These are phyloP conservation scores for Catagonus wagneri DNA, from an alignment of 2,113 vertebrate genomes.

Conservation along the genomic window DNA sequence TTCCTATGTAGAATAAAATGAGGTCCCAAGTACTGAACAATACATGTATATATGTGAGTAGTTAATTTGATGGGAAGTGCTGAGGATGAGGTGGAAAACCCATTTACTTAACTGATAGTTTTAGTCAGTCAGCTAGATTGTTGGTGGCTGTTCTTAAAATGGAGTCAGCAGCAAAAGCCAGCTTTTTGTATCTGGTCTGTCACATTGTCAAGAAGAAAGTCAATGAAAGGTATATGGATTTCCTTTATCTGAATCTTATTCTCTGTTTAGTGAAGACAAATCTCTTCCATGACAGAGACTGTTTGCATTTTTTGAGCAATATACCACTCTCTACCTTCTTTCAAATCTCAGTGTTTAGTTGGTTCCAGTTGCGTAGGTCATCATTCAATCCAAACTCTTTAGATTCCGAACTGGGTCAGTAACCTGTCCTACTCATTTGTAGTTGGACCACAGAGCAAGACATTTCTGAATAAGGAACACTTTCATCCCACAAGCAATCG, in stretches of 20 bases:
- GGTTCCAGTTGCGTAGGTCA: background rate
- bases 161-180: background rate
- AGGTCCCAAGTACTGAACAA: slow-evolving; percentile 5
- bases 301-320: background rate
- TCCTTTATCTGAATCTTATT: slow-evolving; percentile 21
- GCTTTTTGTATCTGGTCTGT: slow-evolving; percentile 62
- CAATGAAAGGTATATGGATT: background rate
- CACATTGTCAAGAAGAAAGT: slow-evolving; percentile 57
- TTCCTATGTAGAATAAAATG: slow-evolving; percentile 21
- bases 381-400: background rate
- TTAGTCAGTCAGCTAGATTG: slow-evolving; percentile 24
- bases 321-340: background rate
- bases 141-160: slow-evolving; percentile 15
- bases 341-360: background rate
- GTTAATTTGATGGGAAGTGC: background rate
- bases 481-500: background rate
- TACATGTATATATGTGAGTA: background rate
- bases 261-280: background rate
- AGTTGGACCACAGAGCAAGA: slow-evolving; percentile 11
- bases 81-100: slow-evolving; percentile 36
- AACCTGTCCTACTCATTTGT: background rate
- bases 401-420: background rate
- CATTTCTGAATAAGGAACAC: background rate
- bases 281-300: background rate
- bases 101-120: slow-evolving; percentile 4